phyloP scores from a whole-genome alignment of 2,797 vertebrate genomes.

The Calcarius lapponicus region DNA sequence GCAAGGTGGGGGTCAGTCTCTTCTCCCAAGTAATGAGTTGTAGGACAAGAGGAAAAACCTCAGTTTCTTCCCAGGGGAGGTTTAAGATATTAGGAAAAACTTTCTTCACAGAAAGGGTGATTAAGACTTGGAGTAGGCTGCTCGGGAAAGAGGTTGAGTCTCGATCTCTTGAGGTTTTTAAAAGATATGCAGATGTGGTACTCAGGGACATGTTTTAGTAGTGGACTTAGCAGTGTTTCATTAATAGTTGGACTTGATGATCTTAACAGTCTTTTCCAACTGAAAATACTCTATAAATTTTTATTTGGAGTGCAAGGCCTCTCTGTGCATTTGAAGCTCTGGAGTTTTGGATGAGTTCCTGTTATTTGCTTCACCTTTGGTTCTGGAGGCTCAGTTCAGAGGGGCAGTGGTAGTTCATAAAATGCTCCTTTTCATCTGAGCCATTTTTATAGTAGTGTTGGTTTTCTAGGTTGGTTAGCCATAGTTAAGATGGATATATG shows the following conservation, averaged over 20 bases:
- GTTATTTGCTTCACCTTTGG: background rate
- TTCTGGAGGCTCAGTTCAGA: background rate
- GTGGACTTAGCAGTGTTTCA: background rate
- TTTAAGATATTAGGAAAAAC: background rate
- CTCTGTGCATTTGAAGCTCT: accelerated
- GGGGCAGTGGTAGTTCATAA: background rate
- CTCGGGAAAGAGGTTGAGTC: background rate
- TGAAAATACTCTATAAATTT: background rate
- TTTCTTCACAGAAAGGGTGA: background rate
- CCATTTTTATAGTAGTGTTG: background rate
- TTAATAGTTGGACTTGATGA: background rate
- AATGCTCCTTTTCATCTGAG: background rate
- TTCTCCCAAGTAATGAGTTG: background rate
- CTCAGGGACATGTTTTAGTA: background rate
- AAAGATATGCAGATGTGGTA: background rate
- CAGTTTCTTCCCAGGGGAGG: background rate
- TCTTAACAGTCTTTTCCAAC: background rate
- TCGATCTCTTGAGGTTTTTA: background rate
- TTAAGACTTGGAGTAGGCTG: background rate
- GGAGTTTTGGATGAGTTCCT: background rate
- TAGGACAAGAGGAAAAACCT: background rate
- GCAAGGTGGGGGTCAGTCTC: background rate
- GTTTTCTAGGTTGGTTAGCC: background rate
- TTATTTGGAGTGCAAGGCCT: background rate
- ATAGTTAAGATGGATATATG: background rate